phyloP scores from a whole-genome alignment of 2,888 invertebrate genomes.

The Cordylochernes scorpioides region DNA sequence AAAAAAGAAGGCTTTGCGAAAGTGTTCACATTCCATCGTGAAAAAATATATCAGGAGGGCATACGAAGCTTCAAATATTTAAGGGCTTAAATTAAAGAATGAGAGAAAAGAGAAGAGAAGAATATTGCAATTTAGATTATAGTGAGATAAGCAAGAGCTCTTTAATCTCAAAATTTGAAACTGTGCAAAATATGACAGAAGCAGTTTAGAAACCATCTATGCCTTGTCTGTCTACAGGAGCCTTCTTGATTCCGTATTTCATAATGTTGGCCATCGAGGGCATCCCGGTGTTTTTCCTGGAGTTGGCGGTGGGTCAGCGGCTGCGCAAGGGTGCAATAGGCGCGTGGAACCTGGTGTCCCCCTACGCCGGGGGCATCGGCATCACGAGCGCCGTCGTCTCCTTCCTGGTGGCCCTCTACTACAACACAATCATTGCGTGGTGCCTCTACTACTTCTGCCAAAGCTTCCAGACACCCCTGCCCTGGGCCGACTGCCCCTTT shows the following conservation, averaged over 20 bases:
- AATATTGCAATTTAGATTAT: too few relatives aligned
- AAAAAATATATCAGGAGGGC: too few relatives aligned
- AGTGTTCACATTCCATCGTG: too few relatives aligned
- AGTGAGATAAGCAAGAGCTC: too few relatives aligned
- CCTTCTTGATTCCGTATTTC: slow-evolving; percentile 86
- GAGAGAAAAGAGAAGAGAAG: too few relatives aligned
- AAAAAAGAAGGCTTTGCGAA: too few relatives aligned
- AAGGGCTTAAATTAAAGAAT: not conserved
- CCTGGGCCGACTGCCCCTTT: slow-evolving; percentile 74
- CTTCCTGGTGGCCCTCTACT: slow-evolving; percentile 82
- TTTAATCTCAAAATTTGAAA: too few relatives aligned
- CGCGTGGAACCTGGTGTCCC: slow-evolving; percentile 33
- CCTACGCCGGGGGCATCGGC: slow-evolving; percentile 62
- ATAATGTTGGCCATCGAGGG: slow-evolving; percentile 82
- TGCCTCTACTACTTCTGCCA: slow-evolving; percentile 69
- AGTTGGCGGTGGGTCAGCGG: slow-evolving; percentile 76
- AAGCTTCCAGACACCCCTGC: slow-evolving; percentile 68
- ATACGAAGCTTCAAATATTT: too few relatives aligned
- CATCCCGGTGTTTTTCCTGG: slow-evolving; percentile 82
- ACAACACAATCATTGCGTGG: slow-evolving; percentile 95
- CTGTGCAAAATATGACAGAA: too few relatives aligned
- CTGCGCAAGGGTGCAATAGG: slow-evolving; percentile 63
- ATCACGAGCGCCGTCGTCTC: slow-evolving; percentile 84
- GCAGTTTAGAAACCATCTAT: not conserved
- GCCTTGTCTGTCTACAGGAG: slow-evolving; percentile 29